These are phyloP conservation scores for Eledona agricola DNA, from an alignment of 2,888 invertebrate genomes.

Conservation along the genomic window DNA sequence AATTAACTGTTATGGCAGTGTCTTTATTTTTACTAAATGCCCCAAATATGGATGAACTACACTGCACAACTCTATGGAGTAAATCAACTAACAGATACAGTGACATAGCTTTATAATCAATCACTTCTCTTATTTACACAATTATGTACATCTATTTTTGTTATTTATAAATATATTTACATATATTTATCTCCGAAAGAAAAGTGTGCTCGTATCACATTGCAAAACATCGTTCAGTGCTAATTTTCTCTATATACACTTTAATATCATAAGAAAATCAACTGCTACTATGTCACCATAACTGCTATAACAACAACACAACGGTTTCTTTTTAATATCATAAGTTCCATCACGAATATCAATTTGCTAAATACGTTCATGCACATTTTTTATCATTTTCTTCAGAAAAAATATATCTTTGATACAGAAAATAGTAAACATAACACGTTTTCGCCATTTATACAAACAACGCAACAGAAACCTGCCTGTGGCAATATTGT, in stretches of 20 bases:
- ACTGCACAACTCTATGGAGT: constrained; percentile 39
- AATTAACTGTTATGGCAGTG: constrained; percentile 44
- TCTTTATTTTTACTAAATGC: constrained; percentile 40
- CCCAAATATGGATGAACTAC: constrained; percentile 33
- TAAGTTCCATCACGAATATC: constrained; percentile 40
- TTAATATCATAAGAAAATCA: constrained; percentile 40
- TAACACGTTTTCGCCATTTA: constrained; percentile 26
- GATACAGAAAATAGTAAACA: constrained; percentile 17
- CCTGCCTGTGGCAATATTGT: constrained; percentile 42
- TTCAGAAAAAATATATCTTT: constrained; percentile 18
- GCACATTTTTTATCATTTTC: constrained; percentile 21
- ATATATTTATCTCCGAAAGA: constrained; percentile 26
- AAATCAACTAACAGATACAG: constrained; percentile 40
- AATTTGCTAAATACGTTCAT: constrained; percentile 27
- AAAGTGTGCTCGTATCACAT: constrained; percentile 24
- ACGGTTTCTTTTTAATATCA: constrained; percentile 35
- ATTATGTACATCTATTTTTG: constrained; percentile 24
- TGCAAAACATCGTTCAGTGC: constrained; percentile 20
- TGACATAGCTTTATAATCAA: constrained; percentile 44
- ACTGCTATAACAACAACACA: constrained; percentile 30
- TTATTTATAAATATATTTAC: constrained; percentile 35
- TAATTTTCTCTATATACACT: constrained; percentile 38
- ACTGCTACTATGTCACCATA: constrained; percentile 42
- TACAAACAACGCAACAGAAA: constrained; percentile 34
- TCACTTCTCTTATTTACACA: constrained; percentile 29